Percentiles rank a stretch among this genome's conserved stretches.
phyloP scores from a whole-genome alignment of 2,888 invertebrate species.

The Rhagium mordax region DNA sequence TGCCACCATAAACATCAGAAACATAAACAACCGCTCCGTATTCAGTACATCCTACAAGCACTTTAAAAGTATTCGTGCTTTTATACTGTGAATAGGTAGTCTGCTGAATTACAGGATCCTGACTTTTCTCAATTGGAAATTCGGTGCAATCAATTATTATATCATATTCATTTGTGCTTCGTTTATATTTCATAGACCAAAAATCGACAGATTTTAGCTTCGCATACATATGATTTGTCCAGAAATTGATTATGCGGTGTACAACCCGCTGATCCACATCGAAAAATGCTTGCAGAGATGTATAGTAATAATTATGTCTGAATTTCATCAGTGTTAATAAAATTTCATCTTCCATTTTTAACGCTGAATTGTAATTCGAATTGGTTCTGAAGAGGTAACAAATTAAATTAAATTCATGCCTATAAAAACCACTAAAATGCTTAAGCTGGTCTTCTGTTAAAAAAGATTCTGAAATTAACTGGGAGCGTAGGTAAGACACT shows the following conservation, averaged over 20 bases:
- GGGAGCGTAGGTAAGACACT: not conserved
- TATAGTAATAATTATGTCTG: not conserved
- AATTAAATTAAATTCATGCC: not conserved
- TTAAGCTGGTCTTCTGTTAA: not conserved
- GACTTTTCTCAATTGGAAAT: slow-evolving; percentile 25
- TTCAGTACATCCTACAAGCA: slow-evolving; percentile 32
- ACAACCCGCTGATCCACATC: not conserved
- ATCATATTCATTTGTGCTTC: not conserved
- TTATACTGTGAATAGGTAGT: slow-evolving; percentile 35
- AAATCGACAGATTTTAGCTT: not conserved
- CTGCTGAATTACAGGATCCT: slow-evolving; percentile 33
- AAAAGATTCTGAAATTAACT: not conserved
- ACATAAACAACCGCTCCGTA: slow-evolving; percentile 15
- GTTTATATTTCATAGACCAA: not conserved
- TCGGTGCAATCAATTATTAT: slow-evolving; percentile 27
- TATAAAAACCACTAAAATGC: not conserved
- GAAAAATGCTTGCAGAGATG: not conserved
- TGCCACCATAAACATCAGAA: slow-evolving; percentile 33
- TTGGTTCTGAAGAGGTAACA: not conserved
- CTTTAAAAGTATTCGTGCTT: slow-evolving; percentile 38
- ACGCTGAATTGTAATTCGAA: not conserved
- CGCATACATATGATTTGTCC: not conserved
- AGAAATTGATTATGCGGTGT: not conserved
- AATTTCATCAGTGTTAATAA: not conserved
- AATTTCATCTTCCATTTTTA: not conserved